Evolutionary conservation across 2,113 vertebrate genomes (phyloP), one percentile per base, ranked within the genome.

Genomic region (Sylvilagus bachmani): DNA sequence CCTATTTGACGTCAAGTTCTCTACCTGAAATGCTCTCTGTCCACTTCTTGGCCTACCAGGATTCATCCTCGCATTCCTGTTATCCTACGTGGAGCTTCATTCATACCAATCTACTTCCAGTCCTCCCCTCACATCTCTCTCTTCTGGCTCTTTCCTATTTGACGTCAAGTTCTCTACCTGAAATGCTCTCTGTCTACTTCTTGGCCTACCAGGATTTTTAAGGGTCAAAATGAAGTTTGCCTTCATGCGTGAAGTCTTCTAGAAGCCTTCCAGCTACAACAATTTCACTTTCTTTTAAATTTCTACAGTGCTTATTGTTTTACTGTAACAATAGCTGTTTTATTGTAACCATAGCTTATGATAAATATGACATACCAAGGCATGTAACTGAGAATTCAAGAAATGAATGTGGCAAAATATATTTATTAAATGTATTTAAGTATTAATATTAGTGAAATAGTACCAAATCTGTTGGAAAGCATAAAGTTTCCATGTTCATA

Each of bases 381-480:
- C 44, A 89, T 70, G 27, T n/a, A 61, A 82, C 49, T 7, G 10
- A 75, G 49, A 9, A 81, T 74, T 93, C 38, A 69, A 44, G 79
- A 89, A 73, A 95, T n/a, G 13, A 77, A 22, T 5, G 6, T 31
- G 10, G 61, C 69, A 6, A 10, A 66, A 89, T 58, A 21, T 58
- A 19, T 58, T 58, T 58, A 58, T 58, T 58, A 82, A 74, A 77
- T 78, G 58, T 38, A 71, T 81, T 51, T 9, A 81, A 71, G 22
- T 79, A 51, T 77, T 62, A n/a, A 1, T 10, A 79, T 86, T 78
- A 64, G 78, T 82, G 64, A 86, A 93, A 69, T 89, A 86, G 67
- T 78, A 92, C 51, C 22, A 44, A 84, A 29, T 79, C 14, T 93
- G 24, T 61, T 73, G 13, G 44, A 88, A 94, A 94, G 82, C 25